A percentile compares a stretch with the other conserved stretches of the same genome.
These are phyloP conservation scores for Pagrus major DNA, from an alignment of 2,113 vertebrate species.

Conservation along the genomic window DNA sequence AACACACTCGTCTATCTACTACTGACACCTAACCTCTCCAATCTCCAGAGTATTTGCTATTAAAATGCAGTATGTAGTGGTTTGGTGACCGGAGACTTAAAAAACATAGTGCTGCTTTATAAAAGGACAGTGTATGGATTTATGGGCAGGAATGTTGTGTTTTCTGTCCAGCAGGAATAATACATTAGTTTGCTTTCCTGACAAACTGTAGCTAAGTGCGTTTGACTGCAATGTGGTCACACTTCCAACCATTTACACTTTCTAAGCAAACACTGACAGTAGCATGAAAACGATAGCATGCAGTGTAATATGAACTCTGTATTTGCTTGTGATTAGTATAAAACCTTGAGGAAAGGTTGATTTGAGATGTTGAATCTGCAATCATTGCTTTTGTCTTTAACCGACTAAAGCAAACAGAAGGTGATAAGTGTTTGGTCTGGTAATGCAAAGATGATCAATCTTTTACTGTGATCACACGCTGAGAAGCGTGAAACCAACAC, in stretches of 20 bases:
- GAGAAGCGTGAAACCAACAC: conserved; percentile 1
- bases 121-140: background rate
- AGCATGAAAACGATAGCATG: background rate
- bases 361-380: too few species aligned
- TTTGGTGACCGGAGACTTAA: background rate
- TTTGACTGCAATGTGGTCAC: conserved; percentile 19
- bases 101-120: background rate
- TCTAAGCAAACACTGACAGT: background rate
- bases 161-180: conserved; percentile 31
- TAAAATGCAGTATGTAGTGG: background rate
- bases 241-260: background rate
- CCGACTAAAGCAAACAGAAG: background rate
- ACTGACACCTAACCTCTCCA: background rate
- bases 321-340: background rate
- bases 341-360: background rate
- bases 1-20: background rate
- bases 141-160: background rate
- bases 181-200: conserved; percentile 20
- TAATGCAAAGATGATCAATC: background rate
- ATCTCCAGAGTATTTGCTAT: background rate
- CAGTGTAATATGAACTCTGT: background rate
- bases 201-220: conserved; percentile 23
- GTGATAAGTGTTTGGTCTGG: background rate
- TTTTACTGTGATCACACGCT: background rate
- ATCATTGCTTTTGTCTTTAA: background rate